Percentiles rank a stretch among this genome's conserved stretches.
Conservation (phyloP, 2,797 vertebrate genomes). For the Xyrichtys novacula region DNA sequence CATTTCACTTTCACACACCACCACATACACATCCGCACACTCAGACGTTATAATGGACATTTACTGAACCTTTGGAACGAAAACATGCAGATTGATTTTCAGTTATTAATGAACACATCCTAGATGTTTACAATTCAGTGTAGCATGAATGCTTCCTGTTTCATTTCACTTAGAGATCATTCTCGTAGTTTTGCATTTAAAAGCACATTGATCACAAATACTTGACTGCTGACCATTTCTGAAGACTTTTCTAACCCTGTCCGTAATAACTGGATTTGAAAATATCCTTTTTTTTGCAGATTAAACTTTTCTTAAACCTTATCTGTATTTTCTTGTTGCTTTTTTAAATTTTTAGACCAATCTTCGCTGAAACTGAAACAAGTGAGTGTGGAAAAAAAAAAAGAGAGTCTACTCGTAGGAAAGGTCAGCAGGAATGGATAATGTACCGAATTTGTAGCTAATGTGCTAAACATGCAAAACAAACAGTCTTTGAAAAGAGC, state of each 20-base stretch:
- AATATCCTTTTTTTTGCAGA: neutral
- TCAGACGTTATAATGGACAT: conserved; percentile 33
- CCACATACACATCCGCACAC: conserved; percentile 36
- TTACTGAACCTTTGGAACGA: conserved; percentile 61
- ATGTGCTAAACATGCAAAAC: conserved; percentile 57
- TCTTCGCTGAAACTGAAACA: conserved; percentile 1
- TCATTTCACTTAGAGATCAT: conserved; percentile 29
- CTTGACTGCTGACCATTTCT: conserved; percentile 8
- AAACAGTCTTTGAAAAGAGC: conserved; percentile 30
- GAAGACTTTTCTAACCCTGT: neutral
- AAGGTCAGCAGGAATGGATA: conserved; percentile 7
- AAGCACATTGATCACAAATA: conserved; percentile 41
- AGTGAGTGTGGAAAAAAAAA: conserved; percentile 3
- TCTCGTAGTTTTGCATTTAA: conserved; percentile 36
- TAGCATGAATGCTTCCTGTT: conserved; percentile 33
- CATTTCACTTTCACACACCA: conserved; percentile 38
- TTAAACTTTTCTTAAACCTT: neutral
- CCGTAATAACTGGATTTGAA: conserved; percentile 8
- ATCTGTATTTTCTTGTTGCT: neutral
- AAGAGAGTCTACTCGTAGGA: neutral
- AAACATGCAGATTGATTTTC: conserved; percentile 55
- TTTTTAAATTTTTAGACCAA: conserved; percentile 13
- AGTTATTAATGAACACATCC: conserved; percentile 56
- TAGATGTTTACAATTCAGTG: conserved; percentile 70
- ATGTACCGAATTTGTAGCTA: conserved; percentile 4